Conservation (phyloP, 2,888 invertebrate genomes). For the Serripes groenlandicus region DNA sequence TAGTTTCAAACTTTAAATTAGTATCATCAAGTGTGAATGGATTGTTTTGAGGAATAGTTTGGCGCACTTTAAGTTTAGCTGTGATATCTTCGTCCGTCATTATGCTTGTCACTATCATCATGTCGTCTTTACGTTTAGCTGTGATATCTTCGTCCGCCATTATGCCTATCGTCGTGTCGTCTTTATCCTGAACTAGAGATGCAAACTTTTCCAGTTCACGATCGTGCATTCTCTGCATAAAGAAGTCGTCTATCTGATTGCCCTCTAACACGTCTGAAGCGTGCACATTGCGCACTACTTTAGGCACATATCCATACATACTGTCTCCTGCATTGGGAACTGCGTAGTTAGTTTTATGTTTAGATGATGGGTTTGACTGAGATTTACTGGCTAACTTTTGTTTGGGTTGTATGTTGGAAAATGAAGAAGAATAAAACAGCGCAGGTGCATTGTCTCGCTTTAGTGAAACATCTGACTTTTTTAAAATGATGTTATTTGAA, state of each 20-base stretch:
- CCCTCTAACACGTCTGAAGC: constrained; percentile 72
- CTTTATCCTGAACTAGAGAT: not conserved
- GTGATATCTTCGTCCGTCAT: not conserved
- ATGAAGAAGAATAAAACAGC: constrained; percentile 18
- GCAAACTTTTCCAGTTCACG: constrained; percentile 65
- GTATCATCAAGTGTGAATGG: not conserved
- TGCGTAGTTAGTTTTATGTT: not conserved
- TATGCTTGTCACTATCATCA: not conserved
- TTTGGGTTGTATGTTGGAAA: not conserved
- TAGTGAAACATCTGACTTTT: constrained; percentile 18
- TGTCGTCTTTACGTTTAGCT: not conserved
- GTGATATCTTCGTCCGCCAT: not conserved
- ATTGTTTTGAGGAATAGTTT: not conserved
- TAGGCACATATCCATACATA: constrained; percentile 74
- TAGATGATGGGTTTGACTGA: not conserved
- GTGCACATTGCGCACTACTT: constrained; percentile 68
- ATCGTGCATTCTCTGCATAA: constrained; percentile 60
- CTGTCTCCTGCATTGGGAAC: constrained; percentile 58
- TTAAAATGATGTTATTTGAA: constrained; percentile 31
- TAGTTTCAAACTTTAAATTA: not conserved
- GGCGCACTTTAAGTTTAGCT: not conserved
- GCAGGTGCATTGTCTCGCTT: constrained; percentile 15
- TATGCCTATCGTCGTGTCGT: not conserved
- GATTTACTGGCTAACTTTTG: not conserved
- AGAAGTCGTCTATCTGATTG: constrained; percentile 70